phyloP scores from a whole-genome alignment of 1,140 invertebrate species.

The Formica selysi region DNA sequence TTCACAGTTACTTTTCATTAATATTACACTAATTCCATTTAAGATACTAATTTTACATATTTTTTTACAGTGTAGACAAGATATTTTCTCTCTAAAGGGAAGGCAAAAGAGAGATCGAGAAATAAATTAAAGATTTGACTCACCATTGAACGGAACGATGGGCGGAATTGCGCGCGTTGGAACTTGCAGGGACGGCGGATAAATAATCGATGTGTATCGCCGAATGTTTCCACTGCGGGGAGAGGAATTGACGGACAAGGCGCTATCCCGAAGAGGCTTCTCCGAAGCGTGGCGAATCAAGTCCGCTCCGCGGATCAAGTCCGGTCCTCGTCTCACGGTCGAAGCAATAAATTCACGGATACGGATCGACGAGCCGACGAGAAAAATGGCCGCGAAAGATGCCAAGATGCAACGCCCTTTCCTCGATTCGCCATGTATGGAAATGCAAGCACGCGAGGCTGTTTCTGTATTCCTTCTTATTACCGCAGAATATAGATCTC shows the following conservation, averaged over 20 bases:
- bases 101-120: background rate
- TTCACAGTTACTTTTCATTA: too few species aligned
- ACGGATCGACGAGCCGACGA: slow-evolving; percentile 59
- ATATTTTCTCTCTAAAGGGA: background rate
- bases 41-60: too few species aligned
- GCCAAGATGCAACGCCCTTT: slow-evolving; percentile 64
- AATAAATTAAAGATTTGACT: slow-evolving; percentile 37
- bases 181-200: slow-evolving; percentile 43
- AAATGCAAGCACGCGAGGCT: slow-evolving; percentile 59
- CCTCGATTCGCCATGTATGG: slow-evolving; percentile 71
- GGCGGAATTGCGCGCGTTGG: background rate
- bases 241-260: slow-evolving; percentile 71
- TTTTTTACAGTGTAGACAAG: background rate
- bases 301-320: slow-evolving; percentile 1
- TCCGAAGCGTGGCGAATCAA: slow-evolving; percentile 51
- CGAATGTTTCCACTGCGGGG: slow-evolving; percentile 62
- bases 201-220: slow-evolving; percentile 61
- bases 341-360: slow-evolving; percentile 78
- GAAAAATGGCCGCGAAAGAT: slow-evolving; percentile 75
- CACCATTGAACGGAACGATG: background rate
- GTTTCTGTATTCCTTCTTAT: background rate
- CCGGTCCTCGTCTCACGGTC: slow-evolving; percentile 16
- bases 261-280: slow-evolving; percentile 68
- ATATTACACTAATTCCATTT: too few species aligned
- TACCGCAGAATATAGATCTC: background rate